Evolutionary conservation across 2,888 invertebrate genomes (phyloP).

Genomic region (Lucinisca nassula): DNA sequence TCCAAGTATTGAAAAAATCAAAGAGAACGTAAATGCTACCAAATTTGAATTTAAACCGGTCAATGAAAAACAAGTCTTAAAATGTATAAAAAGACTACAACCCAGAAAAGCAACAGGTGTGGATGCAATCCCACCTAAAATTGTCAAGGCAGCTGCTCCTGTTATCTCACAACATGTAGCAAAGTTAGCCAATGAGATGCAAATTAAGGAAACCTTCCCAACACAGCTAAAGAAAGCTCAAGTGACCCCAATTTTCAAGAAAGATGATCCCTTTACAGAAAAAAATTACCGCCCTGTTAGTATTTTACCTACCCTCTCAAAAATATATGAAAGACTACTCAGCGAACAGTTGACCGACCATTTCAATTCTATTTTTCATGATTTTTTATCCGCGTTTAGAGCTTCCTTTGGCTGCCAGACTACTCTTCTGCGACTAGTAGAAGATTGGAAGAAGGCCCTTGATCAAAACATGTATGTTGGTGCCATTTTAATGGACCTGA

Average conservation of each 20-base stretch:
- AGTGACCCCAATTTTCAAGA: slow-evolving; percentile 36
- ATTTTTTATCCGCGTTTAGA: slow-evolving; percentile 26
- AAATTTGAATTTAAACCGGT: slow-evolving; percentile 7
- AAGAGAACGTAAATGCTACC: background rate
- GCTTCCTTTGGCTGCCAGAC: slow-evolving; percentile 33
- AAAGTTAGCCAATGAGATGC: background rate
- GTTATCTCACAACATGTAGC: too few species aligned
- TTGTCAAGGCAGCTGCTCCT: too few species aligned
- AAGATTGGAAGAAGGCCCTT: slow-evolving; percentile 2
- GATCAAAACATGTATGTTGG: slow-evolving; percentile 11
- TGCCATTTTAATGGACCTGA: background rate
- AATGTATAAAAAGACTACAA: background rate
- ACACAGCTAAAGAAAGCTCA: slow-evolving; percentile 11
- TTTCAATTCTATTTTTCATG: slow-evolving; percentile 27
- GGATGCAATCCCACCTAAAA: too few species aligned
- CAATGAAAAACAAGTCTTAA: background rate
- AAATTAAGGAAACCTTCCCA: background rate
- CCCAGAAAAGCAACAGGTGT: slow-evolving; percentile 32
- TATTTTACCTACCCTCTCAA: slow-evolving; percentile 23
- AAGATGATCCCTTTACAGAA: slow-evolving; percentile 31
- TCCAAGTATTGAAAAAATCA: slow-evolving; percentile 19
- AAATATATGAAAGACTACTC: slow-evolving; percentile 22
- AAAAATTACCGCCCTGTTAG: slow-evolving; percentile 41
- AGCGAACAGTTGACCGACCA: slow-evolving; percentile 11
- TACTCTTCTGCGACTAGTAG: slow-evolving; percentile 10